Base-by-base conservation (phyloP, 2,888 invertebrate genomes). In the Cetonia aurata region DNA sequence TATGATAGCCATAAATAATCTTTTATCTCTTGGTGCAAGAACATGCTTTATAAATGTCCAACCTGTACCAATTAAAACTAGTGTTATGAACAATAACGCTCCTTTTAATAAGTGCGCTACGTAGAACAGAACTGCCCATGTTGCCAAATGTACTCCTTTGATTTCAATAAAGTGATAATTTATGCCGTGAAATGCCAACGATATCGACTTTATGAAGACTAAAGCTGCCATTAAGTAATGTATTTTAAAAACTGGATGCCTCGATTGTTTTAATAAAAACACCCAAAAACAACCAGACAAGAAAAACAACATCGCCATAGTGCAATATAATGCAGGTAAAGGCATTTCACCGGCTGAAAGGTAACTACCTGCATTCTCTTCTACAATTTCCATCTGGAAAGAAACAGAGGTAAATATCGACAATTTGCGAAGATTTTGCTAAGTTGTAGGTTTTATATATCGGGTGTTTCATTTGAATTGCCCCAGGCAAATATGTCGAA, bases 21-120 rank as follows among this genome's bases (percentile, higher is more conserved):
- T 96, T 85, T 99, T 98, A 82, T 99, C 99, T 75, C 96, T 92
- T 77, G 98, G 97, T 0, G 97, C 95, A 25, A 99, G 87, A 75
- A 99, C 96, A 83, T 98, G 96, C 82, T 99, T 99, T 78, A 99
- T 96, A 83, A 99, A 99, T 46, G 98, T 97, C 96, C 98, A 99
- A 0, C 99, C 99, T 6, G 99, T 98, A 56, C 99, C 99, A 76
- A 99, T 96, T 10, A 99, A 88, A 10, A 99, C 93, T 75, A 99
- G 93, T 0, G 98, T 98, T 71, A 98, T 96, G 82, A 99, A 99
- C 62, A 99, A 86, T 53, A 99, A 91, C 0, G 96, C 95, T 10
- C 84, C 84, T 78, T 84, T 84, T 15, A 84, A 73, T 53, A 99
- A 87, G 88, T 99, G 99, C n/a, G 97, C 96, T 66, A 99, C 93